A percentile compares a stretch with the other conserved stretches of the same genome.
These are phyloP conservation scores for Miichthys miiuy DNA, from an alignment of 2,797 vertebrate genomes.

Conservation along the genomic window DNA sequence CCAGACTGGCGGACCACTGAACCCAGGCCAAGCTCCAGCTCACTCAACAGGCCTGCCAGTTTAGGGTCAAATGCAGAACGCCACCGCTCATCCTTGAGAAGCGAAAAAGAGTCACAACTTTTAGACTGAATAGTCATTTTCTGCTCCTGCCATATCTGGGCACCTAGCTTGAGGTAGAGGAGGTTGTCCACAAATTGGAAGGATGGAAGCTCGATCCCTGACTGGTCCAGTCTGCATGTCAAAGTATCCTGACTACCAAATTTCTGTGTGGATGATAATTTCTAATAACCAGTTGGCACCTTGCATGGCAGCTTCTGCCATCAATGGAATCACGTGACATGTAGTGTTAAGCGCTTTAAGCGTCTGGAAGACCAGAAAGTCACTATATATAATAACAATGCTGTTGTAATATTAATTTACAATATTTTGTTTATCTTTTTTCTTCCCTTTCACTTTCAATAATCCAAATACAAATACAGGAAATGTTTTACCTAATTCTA, in stretches of 20 bases:
- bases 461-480: not conserved
- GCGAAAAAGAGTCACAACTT: constrained; percentile 1
- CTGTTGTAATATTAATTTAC: not conserved
- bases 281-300: no score
- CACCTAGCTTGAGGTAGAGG: no score
- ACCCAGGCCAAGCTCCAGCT: constrained; percentile 93
- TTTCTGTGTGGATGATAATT: no score
- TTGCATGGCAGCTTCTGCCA: no score
- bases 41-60: constrained; percentile 92
- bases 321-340: no score
- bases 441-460: not conserved
- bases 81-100: constrained; percentile 92
- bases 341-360: no score
- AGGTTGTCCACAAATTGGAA: no score
- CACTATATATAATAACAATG: not conserved
- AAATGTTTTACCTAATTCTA: not conserved
- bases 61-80: constrained; percentile 93
- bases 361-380: not conserved
- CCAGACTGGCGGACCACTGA: constrained; percentile 89
- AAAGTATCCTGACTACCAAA: no score
- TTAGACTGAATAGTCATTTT: not conserved
- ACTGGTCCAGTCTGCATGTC: no score
- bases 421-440: not conserved
- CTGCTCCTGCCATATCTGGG: not conserved
- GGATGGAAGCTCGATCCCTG: no score